phyloP scores from a whole-genome alignment of 2,797 vertebrate genomes.

The Pachyuromys duprasi region DNA sequence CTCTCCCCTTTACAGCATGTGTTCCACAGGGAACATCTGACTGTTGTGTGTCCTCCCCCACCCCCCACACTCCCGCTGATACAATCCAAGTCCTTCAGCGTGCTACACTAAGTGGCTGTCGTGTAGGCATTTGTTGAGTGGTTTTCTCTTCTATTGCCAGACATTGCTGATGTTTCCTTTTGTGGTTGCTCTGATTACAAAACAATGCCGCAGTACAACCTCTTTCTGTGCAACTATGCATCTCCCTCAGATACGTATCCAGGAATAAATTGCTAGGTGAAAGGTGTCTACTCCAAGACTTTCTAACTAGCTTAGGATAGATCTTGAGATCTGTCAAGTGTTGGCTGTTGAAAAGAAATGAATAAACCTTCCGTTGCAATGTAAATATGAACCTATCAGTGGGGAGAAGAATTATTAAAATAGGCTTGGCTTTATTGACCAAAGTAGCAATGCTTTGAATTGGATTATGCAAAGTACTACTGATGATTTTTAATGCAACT shows the following conservation, averaged over 20 bases:
- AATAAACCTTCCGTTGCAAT: not conserved
- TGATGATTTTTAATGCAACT: not conserved
- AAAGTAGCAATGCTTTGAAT: not conserved
- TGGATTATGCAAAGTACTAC: not conserved
- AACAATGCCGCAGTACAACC: not conserved
- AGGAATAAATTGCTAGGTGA: not conserved
- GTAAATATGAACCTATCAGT: not conserved
- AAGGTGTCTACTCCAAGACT: not conserved
- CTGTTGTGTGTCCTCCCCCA: not conserved
- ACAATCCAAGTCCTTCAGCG: not conserved
- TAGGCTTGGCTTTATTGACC: constrained; percentile 17
- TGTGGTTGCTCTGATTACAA: not conserved
- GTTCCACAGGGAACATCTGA: not conserved
- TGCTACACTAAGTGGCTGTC: not conserved
- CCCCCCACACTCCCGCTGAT: too few relatives aligned
- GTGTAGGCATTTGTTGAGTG: not conserved
- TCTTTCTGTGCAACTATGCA: too few relatives aligned
- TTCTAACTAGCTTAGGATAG: not conserved
- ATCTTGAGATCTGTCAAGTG: not conserved
- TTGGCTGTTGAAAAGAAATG: not conserved
- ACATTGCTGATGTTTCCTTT: not conserved
- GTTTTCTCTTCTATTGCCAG: not conserved
- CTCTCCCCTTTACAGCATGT: not conserved
- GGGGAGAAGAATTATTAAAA: not conserved
- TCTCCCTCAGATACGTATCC: not conserved